These are phyloP conservation scores for Ctenomys sociabilis DNA, from an alignment of 2,113 vertebrate genomes.

Conservation along the genomic window DNA sequence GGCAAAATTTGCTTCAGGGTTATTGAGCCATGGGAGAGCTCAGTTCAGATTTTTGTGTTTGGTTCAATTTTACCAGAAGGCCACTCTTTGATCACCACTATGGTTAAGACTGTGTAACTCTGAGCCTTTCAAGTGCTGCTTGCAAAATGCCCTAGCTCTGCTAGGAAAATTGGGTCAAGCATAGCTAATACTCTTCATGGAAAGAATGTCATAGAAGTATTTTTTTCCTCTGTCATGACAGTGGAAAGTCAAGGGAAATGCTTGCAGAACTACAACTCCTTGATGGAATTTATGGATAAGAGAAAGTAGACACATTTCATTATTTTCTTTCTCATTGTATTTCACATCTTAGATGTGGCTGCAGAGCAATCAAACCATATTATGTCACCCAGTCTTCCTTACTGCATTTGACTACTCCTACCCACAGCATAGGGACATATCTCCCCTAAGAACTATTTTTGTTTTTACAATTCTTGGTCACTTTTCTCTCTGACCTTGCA, in stretches of 20 bases:
- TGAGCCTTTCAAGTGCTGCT: constrained; percentile 59
- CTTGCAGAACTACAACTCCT: constrained; percentile 21
- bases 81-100: constrained; percentile 69
- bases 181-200: constrained; percentile 47
- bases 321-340: neutral
- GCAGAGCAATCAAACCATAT: neutral
- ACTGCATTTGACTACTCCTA: neutral
- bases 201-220: constrained; percentile 49
- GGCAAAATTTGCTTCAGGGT: constrained; percentile 58
- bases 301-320: neutral
- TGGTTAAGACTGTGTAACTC: constrained; percentile 71
- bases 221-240: constrained; percentile 27
- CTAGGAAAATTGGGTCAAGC: constrained; percentile 71
- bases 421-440: neutral
- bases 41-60: constrained; percentile 68
- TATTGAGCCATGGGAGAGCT: neutral
- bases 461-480: neutral
- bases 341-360: neutral
- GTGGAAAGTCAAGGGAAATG: constrained; percentile 49
- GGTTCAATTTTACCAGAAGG: constrained; percentile 69
- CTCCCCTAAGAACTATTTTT: neutral
- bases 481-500: neutral
- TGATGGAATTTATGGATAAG: neutral
- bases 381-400: neutral
- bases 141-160: neutral